Base-by-base conservation (phyloP, 2,113 vertebrate species). In the Cynocephalus volans region DNA sequence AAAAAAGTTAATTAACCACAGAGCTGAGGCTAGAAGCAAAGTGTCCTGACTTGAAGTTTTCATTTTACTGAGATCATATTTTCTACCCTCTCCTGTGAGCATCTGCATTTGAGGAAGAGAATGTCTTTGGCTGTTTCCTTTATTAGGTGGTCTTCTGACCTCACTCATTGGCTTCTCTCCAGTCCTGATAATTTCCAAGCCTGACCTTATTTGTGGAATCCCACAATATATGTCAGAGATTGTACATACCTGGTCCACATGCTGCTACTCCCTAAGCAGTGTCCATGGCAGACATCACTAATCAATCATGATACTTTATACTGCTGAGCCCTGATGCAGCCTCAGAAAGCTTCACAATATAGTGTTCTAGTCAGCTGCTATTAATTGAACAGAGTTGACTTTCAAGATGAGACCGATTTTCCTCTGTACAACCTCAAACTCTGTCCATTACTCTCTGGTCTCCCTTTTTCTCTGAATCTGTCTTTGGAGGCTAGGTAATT, bases 401-500 rank as follows among this genome's bases (percentile, higher is more conserved):
- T 77, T 93, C 64, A 62, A 56, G 45, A 62, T 58, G 72, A 89
- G 62, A 83, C 52, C 41, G 82, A 4, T 76, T 92, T 92, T 65
- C 23, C 26, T 76, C 56, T 73, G 23, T 82, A 24, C 2, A 67
- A 45, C 31, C n/a, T 86, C 48, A 82, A 82, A 89, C 31, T 52
- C 60, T 81, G 19, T 73, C 77, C 56, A 79, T 77, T 77, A 7
- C 1, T 31, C 5, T 76, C 62, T 33, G 64, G 58, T 80, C 36
- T 95, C 45, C 41, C 54, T 48, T 70, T 84, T 79, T 56, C 28
- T 26, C 31, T 8, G 31, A 67, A 83, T 88, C 23, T 84, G 6
- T 83, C 69, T 92, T 75, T 95, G 50, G 50, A 94, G 81, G 64
- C 62, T 69, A 73, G 11, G 58, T 56, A 64, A 90, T 83, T 90